Evolutionary conservation across 2,888 invertebrate genomes (phyloP).

Genomic region (Torymus aiolomorphi): DNA sequence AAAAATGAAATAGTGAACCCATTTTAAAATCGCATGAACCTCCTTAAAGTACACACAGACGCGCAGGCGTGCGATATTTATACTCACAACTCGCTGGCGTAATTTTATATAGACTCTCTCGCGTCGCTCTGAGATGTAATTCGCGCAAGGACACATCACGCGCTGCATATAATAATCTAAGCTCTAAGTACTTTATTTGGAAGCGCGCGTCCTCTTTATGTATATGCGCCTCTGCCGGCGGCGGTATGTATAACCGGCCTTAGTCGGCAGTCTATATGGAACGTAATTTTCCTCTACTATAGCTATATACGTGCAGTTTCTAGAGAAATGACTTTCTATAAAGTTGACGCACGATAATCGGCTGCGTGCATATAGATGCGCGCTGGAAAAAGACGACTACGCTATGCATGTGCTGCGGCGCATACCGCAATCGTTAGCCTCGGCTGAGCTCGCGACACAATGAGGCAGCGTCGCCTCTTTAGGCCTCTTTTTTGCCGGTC

Average conservation of each 20-base stretch:
- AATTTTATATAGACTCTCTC: too few species aligned
- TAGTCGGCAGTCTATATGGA: constrained; percentile 26
- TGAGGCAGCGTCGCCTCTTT: too few species aligned
- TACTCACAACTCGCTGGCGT: too few species aligned
- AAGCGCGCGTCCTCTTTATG: constrained; percentile 13
- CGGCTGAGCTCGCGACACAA: not conserved
- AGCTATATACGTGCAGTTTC: not conserved
- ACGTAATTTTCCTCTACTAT: not conserved
- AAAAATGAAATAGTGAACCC: too few species aligned
- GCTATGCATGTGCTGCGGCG: not conserved
- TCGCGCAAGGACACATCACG: constrained; percentile 33
- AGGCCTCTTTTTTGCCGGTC: too few species aligned
- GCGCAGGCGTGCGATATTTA: too few species aligned
- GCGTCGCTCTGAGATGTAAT: not conserved
- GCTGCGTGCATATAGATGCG: not conserved
- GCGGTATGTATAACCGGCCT: constrained; percentile 18
- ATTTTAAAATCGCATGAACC: too few species aligned
- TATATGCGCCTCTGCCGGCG: not conserved
- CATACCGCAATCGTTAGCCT: too few species aligned
- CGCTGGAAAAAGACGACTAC: constrained; percentile 2
- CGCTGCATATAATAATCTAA: not conserved
- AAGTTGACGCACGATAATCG: constrained; percentile 11
- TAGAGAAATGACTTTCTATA: constrained; percentile 43
- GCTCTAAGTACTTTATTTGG: constrained; percentile 34
- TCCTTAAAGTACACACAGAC: too few species aligned